Evolutionary conservation across 2,797 vertebrate species (phyloP).

Genomic region (Rhinophrynus dorsalis): DNA sequence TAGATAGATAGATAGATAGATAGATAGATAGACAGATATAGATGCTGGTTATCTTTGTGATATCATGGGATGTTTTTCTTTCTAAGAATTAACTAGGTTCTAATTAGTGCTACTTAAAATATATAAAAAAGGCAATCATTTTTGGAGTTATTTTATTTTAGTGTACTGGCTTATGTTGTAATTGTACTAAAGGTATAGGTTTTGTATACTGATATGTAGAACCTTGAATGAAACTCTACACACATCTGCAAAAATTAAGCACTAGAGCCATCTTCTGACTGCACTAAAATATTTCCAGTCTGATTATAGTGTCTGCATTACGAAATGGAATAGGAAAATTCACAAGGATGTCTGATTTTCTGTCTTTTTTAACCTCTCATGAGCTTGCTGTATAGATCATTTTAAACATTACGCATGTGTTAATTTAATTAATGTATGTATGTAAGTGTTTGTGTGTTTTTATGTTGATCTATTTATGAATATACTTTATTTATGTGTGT

Average conservation of each 20-base stretch:
- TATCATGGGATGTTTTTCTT: no score
- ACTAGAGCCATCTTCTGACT: conserved; percentile 97
- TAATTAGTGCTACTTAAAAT: no score
- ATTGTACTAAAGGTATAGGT: conserved; percentile 58
- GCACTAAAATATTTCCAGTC: conserved; percentile 70
- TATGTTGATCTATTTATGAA: no score
- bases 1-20: no score
- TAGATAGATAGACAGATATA: no score
- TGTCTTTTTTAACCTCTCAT: conserved; percentile 54
- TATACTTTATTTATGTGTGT: no score
- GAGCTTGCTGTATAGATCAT: conserved; percentile 14
- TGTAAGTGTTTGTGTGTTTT: no score
- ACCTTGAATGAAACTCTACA: conserved; percentile 64
- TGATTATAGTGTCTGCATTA: conserved; percentile 55
- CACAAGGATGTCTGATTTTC: conserved; percentile 53
- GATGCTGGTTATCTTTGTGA: no score
- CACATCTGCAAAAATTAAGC: conserved; percentile 84
- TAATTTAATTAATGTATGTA: no score
- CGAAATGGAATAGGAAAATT: conserved; percentile 53
- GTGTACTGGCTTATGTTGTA: conserved; percentile 56
- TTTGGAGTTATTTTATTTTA: conserved; percentile 60
- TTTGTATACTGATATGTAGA: conserved; percentile 62
- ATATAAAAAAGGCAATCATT: no score
- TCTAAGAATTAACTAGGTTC: no score
- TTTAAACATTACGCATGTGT: no score